These are phyloP conservation scores for Neosilurus hyrtlii DNA, from an alignment of 2,797 vertebrate species.

Conservation along the genomic window DNA sequence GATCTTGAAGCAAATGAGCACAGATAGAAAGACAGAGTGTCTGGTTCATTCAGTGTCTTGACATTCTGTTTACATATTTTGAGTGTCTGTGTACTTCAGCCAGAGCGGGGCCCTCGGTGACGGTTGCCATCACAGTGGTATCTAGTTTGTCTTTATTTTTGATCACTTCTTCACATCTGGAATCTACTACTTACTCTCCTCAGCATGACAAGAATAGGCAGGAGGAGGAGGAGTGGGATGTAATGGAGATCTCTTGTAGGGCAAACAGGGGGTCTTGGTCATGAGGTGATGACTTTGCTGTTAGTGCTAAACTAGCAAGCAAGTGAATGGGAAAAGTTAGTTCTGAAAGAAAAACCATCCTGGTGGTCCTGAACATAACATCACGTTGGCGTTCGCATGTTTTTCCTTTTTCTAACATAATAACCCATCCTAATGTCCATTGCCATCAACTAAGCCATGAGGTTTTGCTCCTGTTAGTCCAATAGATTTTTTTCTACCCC, in stretches of 20 bases:
- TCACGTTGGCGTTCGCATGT: background rate
- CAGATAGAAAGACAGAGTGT: too few relatives aligned
- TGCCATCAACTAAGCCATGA: conserved; percentile 14
- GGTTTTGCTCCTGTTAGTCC: conserved; percentile 25
- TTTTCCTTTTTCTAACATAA: conserved; percentile 2
- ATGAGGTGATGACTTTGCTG: background rate
- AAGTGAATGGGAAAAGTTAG: background rate
- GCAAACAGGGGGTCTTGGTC: background rate
- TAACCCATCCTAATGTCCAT: conserved; percentile 4
- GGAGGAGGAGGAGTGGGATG: background rate
- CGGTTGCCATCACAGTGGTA: too few relatives aligned
- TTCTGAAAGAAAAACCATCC: background rate
- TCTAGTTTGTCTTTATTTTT: background rate
- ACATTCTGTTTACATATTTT: too few relatives aligned
- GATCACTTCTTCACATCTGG: background rate
- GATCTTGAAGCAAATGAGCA: too few relatives aligned
- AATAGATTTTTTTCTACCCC: background rate
- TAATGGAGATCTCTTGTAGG: background rate
- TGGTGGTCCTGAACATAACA: conserved; percentile 3
- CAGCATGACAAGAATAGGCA: background rate
- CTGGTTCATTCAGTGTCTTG: too few relatives aligned
- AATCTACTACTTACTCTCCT: background rate
- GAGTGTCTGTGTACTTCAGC: too few relatives aligned
- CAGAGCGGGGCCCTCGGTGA: too few relatives aligned
- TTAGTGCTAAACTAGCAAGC: background rate